Evolutionary conservation across 1,140 invertebrate species (phyloP).

Genomic region (Phymorhynchus buccinoides): DNA sequence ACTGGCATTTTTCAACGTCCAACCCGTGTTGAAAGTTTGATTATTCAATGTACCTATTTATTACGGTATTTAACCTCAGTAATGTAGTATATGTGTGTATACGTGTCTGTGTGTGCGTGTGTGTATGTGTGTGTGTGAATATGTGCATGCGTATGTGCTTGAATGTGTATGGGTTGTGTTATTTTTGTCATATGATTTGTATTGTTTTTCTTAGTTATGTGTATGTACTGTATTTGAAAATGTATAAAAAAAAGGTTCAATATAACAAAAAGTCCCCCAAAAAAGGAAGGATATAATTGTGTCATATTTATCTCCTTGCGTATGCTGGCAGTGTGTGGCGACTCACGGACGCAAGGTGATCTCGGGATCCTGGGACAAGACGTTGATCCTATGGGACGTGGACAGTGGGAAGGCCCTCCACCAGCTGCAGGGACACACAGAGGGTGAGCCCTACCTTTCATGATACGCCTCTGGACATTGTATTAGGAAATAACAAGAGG

Average conservation of each 20-base stretch:
- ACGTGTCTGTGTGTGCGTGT: too few species aligned
- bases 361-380: slow-evolving; percentile 65
- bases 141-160: too few species aligned
- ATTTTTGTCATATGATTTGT: neutral
- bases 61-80: too few species aligned
- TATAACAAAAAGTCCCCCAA: neutral
- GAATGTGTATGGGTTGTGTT: neutral
- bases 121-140: too few species aligned
- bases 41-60: too few species aligned
- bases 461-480: neutral
- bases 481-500: neutral
- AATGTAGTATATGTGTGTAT: too few species aligned
- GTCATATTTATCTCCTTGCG: neutral
- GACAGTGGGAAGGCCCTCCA: slow-evolving; percentile 46
- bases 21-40: too few species aligned
- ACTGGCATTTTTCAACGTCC: too few species aligned
- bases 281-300: neutral
- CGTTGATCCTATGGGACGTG: slow-evolving; percentile 62
- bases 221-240: neutral
- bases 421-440: slow-evolving; percentile 59
- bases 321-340: slow-evolving; percentile 55
- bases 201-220: too few species aligned
- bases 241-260: neutral
- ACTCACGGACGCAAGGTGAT: slow-evolving; percentile 48
- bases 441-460: slow-evolving; percentile 56